Evolutionary conservation across 2,888 invertebrate genomes (phyloP), one percentile per base, ranked within the genome.

Genomic region (Macrosiphum euphorbiae): DNA sequence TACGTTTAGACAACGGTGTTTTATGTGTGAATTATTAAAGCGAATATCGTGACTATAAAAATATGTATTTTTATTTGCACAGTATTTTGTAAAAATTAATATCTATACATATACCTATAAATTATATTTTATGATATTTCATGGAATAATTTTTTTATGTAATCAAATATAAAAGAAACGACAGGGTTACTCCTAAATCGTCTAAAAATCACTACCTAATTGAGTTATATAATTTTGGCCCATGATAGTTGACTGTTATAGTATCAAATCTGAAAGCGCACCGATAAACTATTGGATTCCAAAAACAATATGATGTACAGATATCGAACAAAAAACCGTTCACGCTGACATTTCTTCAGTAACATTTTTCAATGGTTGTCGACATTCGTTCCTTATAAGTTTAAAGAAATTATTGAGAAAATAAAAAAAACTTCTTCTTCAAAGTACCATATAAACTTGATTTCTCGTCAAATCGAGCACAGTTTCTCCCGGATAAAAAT

Each of bases 121-220:
- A n/a, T 3, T 61, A 61, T 61, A 61, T 61, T 61, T 61, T 61
- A 13, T 61, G 61, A 61, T 26, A 28, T 28, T 28, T 61, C 61
- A n/a, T 61, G 61, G 3, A 61, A 61, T n/a, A n/a, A n/a, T 61
- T 61, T 11, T 61, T 13, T 13, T n/a, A n/a, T 61, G 28, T 11
- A 13, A n/a, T 13, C 13, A 11, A 61, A 3, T n/a, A n/a, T n/a
- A n/a, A 67, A 55, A n/a, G 13, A 67, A 13, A 13, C n/a, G 13
- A 4, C 11, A 4, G 28, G 4, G n/a, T n/a, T n/a, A 13, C n/a
- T n/a, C 13, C 0, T 67, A n/a, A n/a, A n/a, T n/a, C 11, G n/a
- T 67, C 28, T 26, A 61, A 61, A 28, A 61, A 61, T 28, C 61
- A 28, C 61, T n/a, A n/a, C n/a, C n/a, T 11, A 28, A n/a, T 67